Conservation (phyloP, 1,140 invertebrate genomes). For the Campodea augens region DNA sequence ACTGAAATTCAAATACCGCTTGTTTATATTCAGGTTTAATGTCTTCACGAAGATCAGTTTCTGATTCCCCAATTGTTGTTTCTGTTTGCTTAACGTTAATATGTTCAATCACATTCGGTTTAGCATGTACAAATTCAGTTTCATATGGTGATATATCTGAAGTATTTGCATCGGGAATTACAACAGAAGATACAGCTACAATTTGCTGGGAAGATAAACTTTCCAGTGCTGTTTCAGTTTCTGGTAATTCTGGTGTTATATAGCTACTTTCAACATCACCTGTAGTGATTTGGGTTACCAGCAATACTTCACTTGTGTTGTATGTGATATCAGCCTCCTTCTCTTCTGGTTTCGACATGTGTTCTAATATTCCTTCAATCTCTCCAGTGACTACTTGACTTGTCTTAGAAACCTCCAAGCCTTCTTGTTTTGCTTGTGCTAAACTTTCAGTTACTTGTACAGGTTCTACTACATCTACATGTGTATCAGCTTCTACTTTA, state of each 20-base stretch:
- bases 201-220: conserved; percentile 12
- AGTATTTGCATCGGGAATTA: conserved; percentile 22
- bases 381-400: background rate
- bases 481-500: background rate
- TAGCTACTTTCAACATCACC: background rate
- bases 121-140: conserved; percentile 22
- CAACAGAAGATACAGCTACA: conserved; percentile 31
- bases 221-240: background rate
- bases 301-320: background rate
- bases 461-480: background rate
- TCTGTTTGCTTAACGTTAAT: conserved; percentile 15
- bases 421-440: background rate
- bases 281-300: background rate
- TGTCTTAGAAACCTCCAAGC: background rate
- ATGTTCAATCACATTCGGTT: conserved; percentile 16
- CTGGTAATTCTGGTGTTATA: background rate
- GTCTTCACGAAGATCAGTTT: background rate
- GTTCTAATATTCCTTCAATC: background rate
- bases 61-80: conserved; percentile 11
- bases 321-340: background rate
- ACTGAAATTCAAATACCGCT: conserved; percentile 20
- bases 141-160: conserved; percentile 20
- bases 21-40: conserved; percentile 17
- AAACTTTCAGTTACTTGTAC: background rate
- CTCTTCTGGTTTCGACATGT: background rate